Base-by-base conservation (phyloP, 2,113 vertebrate species). In the Trematomus loennbergii region DNA sequence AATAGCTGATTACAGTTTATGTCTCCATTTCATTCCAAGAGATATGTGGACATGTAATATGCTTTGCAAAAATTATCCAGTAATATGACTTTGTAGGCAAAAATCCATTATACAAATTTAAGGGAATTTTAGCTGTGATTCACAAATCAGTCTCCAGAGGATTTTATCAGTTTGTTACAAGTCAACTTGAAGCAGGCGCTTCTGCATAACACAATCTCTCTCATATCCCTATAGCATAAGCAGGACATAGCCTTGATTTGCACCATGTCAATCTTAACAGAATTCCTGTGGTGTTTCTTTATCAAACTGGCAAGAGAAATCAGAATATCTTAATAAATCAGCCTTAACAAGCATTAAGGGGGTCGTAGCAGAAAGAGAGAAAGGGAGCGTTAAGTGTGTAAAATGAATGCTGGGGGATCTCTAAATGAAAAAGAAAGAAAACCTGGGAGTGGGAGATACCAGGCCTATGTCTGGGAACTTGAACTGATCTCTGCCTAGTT, bases 401-500 rank as follows among this genome's bases (percentile, higher is more conserved):
- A 74, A 72, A 80, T 83, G 69, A 90, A 81, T 75, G 72, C 40
- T 59, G 22, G 22, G 10, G 52, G 43, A 59, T 58, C 59, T 49
- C 53, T 77, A 68, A 69, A 77, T 85, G 57, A 82, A 74, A 54
- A 54, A 62, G 50, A 67, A 82, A 66, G 69, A 46, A 63, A 48
- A 76, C 66, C 71, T 22, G 61, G 49, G 79, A 57, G 67, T 77
- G 76, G 69, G 66, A 85, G 60, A 83, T 73, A 87, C 70, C 71
- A 63, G 73, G 74, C 73, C 69, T 74, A 57, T 80, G 58, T 82
- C 66, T 82, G 59, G 53, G 66, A 72, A 68, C 81, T 81, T 40
- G 62, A 78, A 73, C 75, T 81, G 79, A 83, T 83, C 52, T 18
- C 84, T 88, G 81, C 80, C 75, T 73, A 78, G 80, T 75, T 81